These are phyloP conservation scores for Liparis tanakae DNA, from an alignment of 2,797 vertebrate genomes.

Conservation along the genomic window DNA sequence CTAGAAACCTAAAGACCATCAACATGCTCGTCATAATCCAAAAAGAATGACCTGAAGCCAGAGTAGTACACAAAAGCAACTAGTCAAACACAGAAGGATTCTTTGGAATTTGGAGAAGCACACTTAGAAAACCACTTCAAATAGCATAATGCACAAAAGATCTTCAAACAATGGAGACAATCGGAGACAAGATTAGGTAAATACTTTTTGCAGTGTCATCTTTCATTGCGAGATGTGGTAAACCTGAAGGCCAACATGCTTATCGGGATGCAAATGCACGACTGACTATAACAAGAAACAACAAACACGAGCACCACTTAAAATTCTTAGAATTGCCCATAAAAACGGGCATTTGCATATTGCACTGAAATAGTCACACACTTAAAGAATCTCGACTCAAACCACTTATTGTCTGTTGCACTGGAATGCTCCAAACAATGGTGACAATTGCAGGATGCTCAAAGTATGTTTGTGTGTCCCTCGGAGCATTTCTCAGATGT, in stretches of 20 bases:
- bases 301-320: neutral
- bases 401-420: neutral
- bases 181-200: too few relatives aligned
- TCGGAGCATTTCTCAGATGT: conserved; percentile 33
- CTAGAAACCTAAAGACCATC: neutral
- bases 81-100: neutral
- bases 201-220: too few relatives aligned
- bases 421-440: conserved; percentile 23
- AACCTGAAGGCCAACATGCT: neutral
- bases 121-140: neutral
- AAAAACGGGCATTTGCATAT: conserved; percentile 23
- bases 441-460: conserved; percentile 60
- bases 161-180: neutral
- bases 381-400: neutral
- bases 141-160: neutral
- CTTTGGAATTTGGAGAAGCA: neutral
- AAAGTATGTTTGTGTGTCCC: conserved; percentile 28
- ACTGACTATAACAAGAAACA: neutral
- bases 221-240: neutral
- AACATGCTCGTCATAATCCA: neutral
- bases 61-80: neutral
- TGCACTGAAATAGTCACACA: conserved; percentile 13
- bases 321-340: neutral
- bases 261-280: neutral
- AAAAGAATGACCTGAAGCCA: neutral